A percentile compares a stretch with the other conserved stretches of the same genome.
Conservation (phyloP, 2,888 invertebrate genomes). For the Callinectes sapidus region DNA sequence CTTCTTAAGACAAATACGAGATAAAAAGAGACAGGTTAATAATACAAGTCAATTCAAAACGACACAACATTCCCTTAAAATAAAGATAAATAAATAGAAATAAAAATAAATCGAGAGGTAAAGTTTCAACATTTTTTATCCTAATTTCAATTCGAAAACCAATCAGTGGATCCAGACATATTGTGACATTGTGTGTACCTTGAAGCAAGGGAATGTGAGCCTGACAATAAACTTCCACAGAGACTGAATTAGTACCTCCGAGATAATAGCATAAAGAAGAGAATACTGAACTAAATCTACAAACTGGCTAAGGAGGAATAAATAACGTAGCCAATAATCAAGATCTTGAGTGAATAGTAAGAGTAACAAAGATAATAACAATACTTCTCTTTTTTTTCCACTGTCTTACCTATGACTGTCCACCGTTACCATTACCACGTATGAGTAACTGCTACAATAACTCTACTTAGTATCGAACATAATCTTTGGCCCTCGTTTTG, state of each 20-base stretch:
- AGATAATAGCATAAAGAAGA: not conserved
- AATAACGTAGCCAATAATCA: not conserved
- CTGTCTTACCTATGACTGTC: slow-evolving; percentile 10
- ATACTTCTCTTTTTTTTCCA: not conserved
- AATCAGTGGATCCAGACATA: not conserved
- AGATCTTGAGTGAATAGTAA: not conserved
- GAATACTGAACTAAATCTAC: not conserved
- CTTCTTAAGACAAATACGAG: not conserved
- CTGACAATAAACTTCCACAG: not conserved
- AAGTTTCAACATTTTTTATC: not conserved
- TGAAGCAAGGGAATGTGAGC: not conserved
- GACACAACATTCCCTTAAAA: not conserved
- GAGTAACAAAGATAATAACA: not conserved
- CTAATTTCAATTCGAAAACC: no score
- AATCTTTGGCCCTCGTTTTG: slow-evolving; percentile 32
- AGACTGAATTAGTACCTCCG: not conserved
- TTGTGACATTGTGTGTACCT: not conserved
- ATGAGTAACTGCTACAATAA: not conserved
- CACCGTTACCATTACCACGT: not conserved
- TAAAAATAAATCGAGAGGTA: not conserved
- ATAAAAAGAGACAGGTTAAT: not conserved
- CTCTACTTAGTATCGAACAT: slow-evolving; percentile 18
- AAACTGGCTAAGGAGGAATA: not conserved
- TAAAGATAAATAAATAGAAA: not conserved
- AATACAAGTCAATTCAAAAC: not conserved